phyloP scores from a whole-genome alignment of 2,888 invertebrate genomes.

The Volucella inflata region DNA sequence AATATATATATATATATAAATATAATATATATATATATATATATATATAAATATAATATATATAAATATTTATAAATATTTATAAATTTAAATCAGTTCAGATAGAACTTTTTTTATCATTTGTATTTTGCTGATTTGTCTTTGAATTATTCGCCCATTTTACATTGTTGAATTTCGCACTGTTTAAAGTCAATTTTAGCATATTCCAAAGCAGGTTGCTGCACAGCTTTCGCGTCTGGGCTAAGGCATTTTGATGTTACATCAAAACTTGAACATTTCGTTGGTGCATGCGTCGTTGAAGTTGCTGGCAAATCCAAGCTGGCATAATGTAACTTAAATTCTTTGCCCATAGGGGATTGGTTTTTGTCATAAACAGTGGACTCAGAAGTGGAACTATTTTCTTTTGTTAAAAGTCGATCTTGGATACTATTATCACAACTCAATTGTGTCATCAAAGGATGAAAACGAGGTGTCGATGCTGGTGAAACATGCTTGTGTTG shows the following conservation, averaged over 20 bases:
- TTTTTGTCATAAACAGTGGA: slow-evolving; percentile 76
- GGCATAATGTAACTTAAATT: slow-evolving; percentile 87
- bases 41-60: no score
- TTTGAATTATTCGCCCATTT: slow-evolving; percentile 32
- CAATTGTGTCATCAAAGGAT: slow-evolving; percentile 75
- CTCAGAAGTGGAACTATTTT: slow-evolving; percentile 81
- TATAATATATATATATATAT: no score
- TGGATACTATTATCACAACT: slow-evolving; percentile 76
- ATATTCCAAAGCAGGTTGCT: slow-evolving; percentile 86
- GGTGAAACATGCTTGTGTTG: slow-evolving; percentile 70
- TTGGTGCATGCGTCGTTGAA: slow-evolving; percentile 44
- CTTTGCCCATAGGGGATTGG: slow-evolving; percentile 64
- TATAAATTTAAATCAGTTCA: slow-evolving; percentile 62
- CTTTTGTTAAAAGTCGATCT: slow-evolving; percentile 65
- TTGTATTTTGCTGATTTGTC: slow-evolving; percentile 37
- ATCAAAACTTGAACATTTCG: slow-evolving; percentile 70
- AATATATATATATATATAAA: no score
- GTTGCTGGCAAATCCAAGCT: slow-evolving; percentile 86
- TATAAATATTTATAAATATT: slow-evolving; percentile 50
- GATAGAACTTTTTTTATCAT: no score
- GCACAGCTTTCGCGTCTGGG: slow-evolving; percentile 78
- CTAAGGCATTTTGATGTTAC: slow-evolving; percentile 80
- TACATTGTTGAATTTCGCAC: slow-evolving; percentile 59
- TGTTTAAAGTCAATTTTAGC: slow-evolving; percentile 91
- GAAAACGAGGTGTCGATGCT: slow-evolving; percentile 76